Evolutionary conservation across 2,113 vertebrate genomes (phyloP).

Genomic region (Verasper variegatus): DNA sequence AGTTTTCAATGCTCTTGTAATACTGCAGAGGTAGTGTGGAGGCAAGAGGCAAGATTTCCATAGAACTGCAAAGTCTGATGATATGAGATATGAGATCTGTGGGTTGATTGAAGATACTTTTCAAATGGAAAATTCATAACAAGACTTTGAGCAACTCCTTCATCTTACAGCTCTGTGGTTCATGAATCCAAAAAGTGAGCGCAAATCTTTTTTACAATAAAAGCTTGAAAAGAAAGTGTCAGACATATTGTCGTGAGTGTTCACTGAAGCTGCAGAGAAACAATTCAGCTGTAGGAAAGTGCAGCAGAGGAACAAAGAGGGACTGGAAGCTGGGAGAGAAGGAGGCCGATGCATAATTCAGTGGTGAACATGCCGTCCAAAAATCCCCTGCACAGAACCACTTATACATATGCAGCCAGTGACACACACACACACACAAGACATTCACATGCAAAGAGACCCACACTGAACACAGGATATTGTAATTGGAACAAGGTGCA

Average conservation of each 20-base stretch:
- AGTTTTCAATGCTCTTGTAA: too few relatives aligned
- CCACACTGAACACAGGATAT: constrained; percentile 70
- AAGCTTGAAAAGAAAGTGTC: too few relatives aligned
- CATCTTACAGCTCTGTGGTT: too few relatives aligned
- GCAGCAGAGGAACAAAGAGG: constrained; percentile 37
- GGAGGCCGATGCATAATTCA: constrained; percentile 53
- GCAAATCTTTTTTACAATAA: background rate
- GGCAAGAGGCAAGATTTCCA: too few relatives aligned
- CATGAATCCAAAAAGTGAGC: too few relatives aligned
- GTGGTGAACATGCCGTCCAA: constrained; percentile 41
- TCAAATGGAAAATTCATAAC: too few relatives aligned
- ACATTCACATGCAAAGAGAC: constrained; percentile 41
- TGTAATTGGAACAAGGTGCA: constrained; percentile 85
- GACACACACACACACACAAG: constrained; percentile 48
- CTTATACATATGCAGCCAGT: constrained; percentile 58
- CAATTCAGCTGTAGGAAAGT: constrained; percentile 4
- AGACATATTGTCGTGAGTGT: too few relatives aligned
- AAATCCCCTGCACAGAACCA: constrained; percentile 50
- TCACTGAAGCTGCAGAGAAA: background rate
- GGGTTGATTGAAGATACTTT: too few relatives aligned
- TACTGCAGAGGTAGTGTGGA: too few relatives aligned
- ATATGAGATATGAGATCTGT: too few relatives aligned
- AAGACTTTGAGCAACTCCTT: too few relatives aligned
- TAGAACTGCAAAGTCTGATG: too few relatives aligned
- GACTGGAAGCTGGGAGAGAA: constrained; percentile 27